Evolutionary conservation across 2,797 vertebrate species (phyloP).

Genomic region (Spondyliosoma cantharus): DNA sequence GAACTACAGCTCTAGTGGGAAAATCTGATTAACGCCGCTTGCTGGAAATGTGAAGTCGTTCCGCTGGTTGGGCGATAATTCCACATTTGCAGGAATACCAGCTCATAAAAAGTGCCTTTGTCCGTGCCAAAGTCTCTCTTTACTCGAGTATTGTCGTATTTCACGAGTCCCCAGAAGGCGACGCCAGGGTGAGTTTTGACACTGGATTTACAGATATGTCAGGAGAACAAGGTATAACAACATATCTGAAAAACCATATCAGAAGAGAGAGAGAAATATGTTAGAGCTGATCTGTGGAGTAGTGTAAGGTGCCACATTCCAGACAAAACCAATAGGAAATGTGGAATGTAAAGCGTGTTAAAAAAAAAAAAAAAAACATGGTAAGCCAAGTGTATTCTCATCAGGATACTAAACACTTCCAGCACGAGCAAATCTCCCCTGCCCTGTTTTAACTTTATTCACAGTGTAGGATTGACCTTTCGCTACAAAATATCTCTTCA

Average conservation of each 20-base stretch:
- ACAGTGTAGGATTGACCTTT: slow-evolving; percentile 70
- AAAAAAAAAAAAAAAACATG: slow-evolving; percentile 22
- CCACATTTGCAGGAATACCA: slow-evolving; percentile 74
- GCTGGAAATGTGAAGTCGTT: slow-evolving; percentile 80
- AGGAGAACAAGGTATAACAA: slow-evolving; percentile 49
- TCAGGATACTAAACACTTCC: slow-evolving; percentile 47
- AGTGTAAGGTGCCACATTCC: slow-evolving; percentile 71
- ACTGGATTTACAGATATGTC: slow-evolving; percentile 69
- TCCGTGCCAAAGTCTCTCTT: slow-evolving; percentile 75
- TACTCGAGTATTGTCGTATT: slow-evolving; percentile 69
- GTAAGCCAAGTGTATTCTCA: slow-evolving; percentile 58
- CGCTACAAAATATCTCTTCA: slow-evolving; percentile 68
- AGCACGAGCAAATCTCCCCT: slow-evolving; percentile 43
- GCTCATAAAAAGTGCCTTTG: slow-evolving; percentile 73
- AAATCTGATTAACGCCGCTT: slow-evolving; percentile 83
- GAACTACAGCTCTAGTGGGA: slow-evolving; percentile 81
- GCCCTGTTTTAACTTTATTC: slow-evolving; percentile 60
- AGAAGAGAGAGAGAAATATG: slow-evolving; percentile 69
- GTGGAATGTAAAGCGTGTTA: slow-evolving; percentile 57
- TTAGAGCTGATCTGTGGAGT: slow-evolving; percentile 70
- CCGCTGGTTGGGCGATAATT: slow-evolving; percentile 78
- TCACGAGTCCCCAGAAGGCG: slow-evolving; percentile 50
- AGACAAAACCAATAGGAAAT: slow-evolving; percentile 72
- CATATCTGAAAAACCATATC: slow-evolving; percentile 45
- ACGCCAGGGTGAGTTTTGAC: slow-evolving; percentile 53